Evolutionary conservation across 2,888 invertebrate genomes (phyloP).

Genomic region (Scaptomyza reducta): DNA sequence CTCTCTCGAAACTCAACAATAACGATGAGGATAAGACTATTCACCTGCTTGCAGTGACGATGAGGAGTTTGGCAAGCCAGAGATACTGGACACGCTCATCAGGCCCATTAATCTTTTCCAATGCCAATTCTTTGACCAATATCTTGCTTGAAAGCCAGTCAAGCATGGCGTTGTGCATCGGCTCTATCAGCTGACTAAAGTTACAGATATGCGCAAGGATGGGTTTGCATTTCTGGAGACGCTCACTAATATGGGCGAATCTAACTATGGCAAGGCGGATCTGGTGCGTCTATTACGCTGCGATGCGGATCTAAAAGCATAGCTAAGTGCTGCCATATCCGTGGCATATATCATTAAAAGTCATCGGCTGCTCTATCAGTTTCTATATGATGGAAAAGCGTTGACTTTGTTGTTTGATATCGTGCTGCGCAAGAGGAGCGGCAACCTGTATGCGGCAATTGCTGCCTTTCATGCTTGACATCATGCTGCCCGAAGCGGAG

Average conservation of each 20-base stretch:
- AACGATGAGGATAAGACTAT: constrained; percentile 79
- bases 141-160: no score
- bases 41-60: constrained; percentile 84
- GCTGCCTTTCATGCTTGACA: constrained; percentile 78
- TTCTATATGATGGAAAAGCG: constrained; percentile 82
- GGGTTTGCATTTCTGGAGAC: constrained; percentile 81
- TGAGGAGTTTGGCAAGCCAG: constrained; percentile 82
- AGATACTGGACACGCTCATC: constrained; percentile 81
- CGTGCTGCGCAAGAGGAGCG: constrained; percentile 76
- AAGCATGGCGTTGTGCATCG: constrained; percentile 82
- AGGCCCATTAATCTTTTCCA: constrained; percentile 82
- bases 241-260: constrained; percentile 82
- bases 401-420: constrained; percentile 78
- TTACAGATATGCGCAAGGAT: constrained; percentile 80
- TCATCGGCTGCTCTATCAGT: constrained; percentile 80
- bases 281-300: constrained; percentile 80
- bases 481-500: constrained; percentile 68
- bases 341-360: constrained; percentile 82
- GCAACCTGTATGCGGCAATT: constrained; percentile 81
- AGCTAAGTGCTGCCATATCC: constrained; percentile 83
- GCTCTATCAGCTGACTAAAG: constrained; percentile 81
- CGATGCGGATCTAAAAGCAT: constrained; percentile 72
- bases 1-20: constrained; percentile 64
- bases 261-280: constrained; percentile 84
- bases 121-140: constrained; percentile 83